Percentiles rank a stretch among this genome's conserved stretches.
Evolutionary conservation across 2,888 invertebrate genomes (phyloP).

Genomic region (Argyra leucocephala): DNA sequence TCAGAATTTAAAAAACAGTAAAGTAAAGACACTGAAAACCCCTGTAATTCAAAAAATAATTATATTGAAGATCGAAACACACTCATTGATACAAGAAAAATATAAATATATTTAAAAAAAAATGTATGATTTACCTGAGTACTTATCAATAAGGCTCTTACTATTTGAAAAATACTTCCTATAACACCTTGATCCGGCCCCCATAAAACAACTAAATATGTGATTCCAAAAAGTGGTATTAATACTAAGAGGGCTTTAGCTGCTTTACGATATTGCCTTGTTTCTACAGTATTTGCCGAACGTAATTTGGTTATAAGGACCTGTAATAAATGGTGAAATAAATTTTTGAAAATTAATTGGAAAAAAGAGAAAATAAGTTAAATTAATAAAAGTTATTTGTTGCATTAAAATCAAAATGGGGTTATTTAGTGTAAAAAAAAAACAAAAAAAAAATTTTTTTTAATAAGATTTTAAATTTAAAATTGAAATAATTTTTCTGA

Average conservation of each 20-base stretch:
- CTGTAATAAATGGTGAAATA: slow-evolving; percentile 47
- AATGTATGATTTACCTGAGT: slow-evolving; percentile 62
- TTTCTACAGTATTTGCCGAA: slow-evolving; percentile 81
- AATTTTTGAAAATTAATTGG: too few species aligned
- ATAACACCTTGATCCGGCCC: slow-evolving; percentile 66
- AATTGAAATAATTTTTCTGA: too few species aligned
- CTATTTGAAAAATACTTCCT: slow-evolving; percentile 65
- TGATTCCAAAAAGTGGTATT: slow-evolving; percentile 86
- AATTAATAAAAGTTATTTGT: too few species aligned
- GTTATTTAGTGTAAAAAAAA: too few species aligned
- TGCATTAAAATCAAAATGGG: too few species aligned
- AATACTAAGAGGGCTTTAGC: slow-evolving; percentile 84
- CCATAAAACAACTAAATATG: slow-evolving; percentile 75
- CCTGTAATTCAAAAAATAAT: slow-evolving; percentile 47
- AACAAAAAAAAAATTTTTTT: too few species aligned
- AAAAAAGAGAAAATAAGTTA: too few species aligned
- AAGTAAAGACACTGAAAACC: slow-evolving; percentile 79
- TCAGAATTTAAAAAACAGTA: slow-evolving; percentile 92
- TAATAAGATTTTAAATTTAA: too few species aligned
- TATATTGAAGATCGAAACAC: not conserved
- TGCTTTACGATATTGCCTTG: slow-evolving; percentile 82
- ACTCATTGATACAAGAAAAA: not conserved
- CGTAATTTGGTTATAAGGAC: slow-evolving; percentile 87
- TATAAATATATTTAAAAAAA: not conserved
- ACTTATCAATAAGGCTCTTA: slow-evolving; percentile 73